Conservation (phyloP, 2,888 invertebrate species). For the Acleris cristana region DNA sequence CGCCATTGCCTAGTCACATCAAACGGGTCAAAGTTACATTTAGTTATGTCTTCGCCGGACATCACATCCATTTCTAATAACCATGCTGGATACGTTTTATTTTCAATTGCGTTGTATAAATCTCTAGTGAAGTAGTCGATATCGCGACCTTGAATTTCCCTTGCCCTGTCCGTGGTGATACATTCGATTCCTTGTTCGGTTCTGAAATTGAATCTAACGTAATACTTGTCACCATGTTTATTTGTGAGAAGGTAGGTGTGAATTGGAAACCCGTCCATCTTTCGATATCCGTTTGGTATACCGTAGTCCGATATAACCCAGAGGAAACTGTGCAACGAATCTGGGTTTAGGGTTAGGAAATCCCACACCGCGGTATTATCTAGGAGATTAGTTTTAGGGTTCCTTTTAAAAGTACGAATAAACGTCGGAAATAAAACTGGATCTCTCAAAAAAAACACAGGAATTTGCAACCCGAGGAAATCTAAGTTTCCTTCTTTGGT, state of each 20-base stretch:
- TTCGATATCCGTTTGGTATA: slow-evolving; percentile 92
- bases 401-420: slow-evolving; percentile 81
- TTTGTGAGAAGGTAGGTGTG: slow-evolving; percentile 95
- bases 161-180: slow-evolving; percentile 85
- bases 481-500: slow-evolving; percentile 58
- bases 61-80: slow-evolving; percentile 70
- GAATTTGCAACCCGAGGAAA: slow-evolving; percentile 75
- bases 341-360: slow-evolving; percentile 78
- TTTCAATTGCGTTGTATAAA: slow-evolving; percentile 91
- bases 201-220: slow-evolving; percentile 94
- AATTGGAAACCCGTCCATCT: slow-evolving; percentile 95
- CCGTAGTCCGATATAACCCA: slow-evolving; percentile 93
- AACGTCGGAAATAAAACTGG: slow-evolving; percentile 79
- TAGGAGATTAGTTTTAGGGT: slow-evolving; percentile 76
- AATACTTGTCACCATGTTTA: slow-evolving; percentile 85
- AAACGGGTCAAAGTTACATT: slow-evolving; percentile 68
- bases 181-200: slow-evolving; percentile 93
- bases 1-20: slow-evolving; percentile 74
- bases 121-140: slow-evolving; percentile 93
- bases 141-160: slow-evolving; percentile 85
- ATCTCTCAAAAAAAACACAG: slow-evolving; percentile 83
- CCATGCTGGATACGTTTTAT: slow-evolving; percentile 81
- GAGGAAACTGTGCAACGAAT: slow-evolving; percentile 88
- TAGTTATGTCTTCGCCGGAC: slow-evolving; percentile 63
- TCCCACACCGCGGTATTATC: slow-evolving; percentile 76